Evolutionary conservation across 2,888 invertebrate genomes (phyloP), one percentile per base, ranked within the genome.

Genomic region (Penaeus monodon): DNA sequence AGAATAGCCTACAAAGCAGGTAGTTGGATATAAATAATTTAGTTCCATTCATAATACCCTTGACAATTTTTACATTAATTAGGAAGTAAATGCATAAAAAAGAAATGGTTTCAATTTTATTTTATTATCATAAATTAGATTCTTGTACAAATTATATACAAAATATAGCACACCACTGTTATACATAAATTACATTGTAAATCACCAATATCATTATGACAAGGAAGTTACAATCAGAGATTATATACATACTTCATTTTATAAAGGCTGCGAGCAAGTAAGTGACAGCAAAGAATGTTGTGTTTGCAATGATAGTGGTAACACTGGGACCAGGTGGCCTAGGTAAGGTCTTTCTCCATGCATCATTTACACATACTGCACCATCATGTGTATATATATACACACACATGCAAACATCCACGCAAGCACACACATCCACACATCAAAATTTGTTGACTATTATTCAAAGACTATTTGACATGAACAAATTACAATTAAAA

Each of bases 111-210:
- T 77, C 14, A 77, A 57, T 27, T 85, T 70, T 27, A 68, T 86
- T 86, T 86, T 86, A 86, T 88, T 88, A 88, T 88, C 84, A 88
- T 88, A 88, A 88, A 88, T 88, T 88, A 88, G 80, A 88, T 88
- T 84, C 88, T 88, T 88, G 88, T 88, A 88, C 88, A 88, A 88
- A 88, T 84, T 88, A 88, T 88, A 88, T 88, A 88, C 88, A 88
- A 88, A 88, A 88, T 88, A 88, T 88, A 88, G 88, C 88, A 88
- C 88, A 84, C 88, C 82, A 82, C 82, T 86, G 82, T 83, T 86
- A 83, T 86, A 86, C 86, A 83, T 83, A 86, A 86, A 86, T 82
- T 86, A 86, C 82, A 86, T 70, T 83, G 83, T 82, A 86, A 83
- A 86, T 86, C 86, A 86, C 86, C 88, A 86, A 82, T 83, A 86